Percentiles rank a stretch among this genome's conserved stretches.
phyloP scores from a whole-genome alignment of 2,797 vertebrate genomes.

The Mergus octosetaceus region DNA sequence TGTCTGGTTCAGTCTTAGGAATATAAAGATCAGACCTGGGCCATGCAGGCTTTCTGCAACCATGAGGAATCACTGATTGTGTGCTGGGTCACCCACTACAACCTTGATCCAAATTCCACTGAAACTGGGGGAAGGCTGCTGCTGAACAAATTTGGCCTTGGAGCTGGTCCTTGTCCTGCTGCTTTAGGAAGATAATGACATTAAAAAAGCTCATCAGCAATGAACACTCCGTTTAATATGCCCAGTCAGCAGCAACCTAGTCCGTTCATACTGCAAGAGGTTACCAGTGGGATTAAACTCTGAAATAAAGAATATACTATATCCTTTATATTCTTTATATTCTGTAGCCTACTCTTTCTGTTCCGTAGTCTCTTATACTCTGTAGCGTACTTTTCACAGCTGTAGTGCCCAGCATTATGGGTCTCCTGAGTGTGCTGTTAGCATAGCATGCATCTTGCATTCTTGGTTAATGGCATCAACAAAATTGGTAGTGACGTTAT shows the following conservation, averaged over 20 bases:
- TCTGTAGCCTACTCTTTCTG: not conserved
- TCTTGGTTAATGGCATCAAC: not conserved
- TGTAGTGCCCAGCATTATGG: not conserved
- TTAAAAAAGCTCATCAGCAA: not conserved
- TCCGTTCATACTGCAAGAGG: not conserved
- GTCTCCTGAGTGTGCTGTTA: not conserved
- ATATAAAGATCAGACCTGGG: not conserved
- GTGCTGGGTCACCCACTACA: not conserved
- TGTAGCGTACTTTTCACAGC: not conserved
- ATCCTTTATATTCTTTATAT: not conserved
- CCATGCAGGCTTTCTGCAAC: not conserved
- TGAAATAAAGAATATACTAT: not conserved
- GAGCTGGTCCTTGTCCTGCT: not conserved
- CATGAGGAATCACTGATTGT: rapidly evolving
- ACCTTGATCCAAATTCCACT: not conserved
- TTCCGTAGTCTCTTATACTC: too few relatives aligned
- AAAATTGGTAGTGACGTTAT: not conserved
- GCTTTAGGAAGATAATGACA: not conserved
- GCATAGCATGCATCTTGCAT: not conserved
- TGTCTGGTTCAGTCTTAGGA: not conserved
- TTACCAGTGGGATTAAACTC: not conserved
- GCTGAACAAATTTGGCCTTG: not conserved
- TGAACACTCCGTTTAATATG: not conserved
- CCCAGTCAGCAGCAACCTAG: not conserved
- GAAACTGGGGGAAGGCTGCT: not conserved